A percentile compares a stretch with the other conserved stretches of the same genome.
phyloP scores from a whole-genome alignment of 30 jellyfish, hydroid and myxozoan species.

The Sanderia malayensis region DNA sequence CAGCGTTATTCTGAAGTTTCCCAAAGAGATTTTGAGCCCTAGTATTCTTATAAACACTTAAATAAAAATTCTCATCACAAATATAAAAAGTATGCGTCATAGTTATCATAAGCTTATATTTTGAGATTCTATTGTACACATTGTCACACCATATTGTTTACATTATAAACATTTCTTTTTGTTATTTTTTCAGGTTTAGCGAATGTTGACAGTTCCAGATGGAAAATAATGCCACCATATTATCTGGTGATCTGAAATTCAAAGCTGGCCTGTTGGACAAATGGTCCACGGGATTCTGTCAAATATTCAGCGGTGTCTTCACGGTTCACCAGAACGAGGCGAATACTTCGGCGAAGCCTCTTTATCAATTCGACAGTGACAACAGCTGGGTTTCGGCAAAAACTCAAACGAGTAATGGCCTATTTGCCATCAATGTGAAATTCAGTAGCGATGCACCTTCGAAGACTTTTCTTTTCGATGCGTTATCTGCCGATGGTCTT shows the following conservation, averaged over 20 bases:
- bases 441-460: constrained; percentile 8
- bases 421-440: constrained; percentile 38
- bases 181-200: not conserved
- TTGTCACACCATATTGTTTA: too few relatives aligned
- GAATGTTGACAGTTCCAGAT: not conserved
- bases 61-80: too few relatives aligned
- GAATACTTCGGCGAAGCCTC: not conserved
- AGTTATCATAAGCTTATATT: too few relatives aligned
- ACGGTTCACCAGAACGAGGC: constrained; percentile 16
- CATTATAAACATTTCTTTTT: too few relatives aligned
- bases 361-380: constrained; percentile 9
- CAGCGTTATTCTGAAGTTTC: too few relatives aligned
- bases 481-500: constrained; percentile 26
- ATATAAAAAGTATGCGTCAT: too few relatives aligned
- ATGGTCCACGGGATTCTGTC: constrained; percentile 44
- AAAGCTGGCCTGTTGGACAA: constrained; percentile 46
- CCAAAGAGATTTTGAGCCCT: too few relatives aligned
- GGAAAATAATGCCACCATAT: constrained; percentile 16
- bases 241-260: constrained; percentile 51
- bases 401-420: constrained; percentile 4
- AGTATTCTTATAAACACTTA: too few relatives aligned
- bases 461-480: constrained; percentile 41
- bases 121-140: too few relatives aligned
- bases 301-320: constrained; percentile 17
- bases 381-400: constrained; percentile 59